phyloP scores from a whole-genome alignment of 53 echinoderm and acorn worm species.

The Paracentrotus lividus region DNA sequence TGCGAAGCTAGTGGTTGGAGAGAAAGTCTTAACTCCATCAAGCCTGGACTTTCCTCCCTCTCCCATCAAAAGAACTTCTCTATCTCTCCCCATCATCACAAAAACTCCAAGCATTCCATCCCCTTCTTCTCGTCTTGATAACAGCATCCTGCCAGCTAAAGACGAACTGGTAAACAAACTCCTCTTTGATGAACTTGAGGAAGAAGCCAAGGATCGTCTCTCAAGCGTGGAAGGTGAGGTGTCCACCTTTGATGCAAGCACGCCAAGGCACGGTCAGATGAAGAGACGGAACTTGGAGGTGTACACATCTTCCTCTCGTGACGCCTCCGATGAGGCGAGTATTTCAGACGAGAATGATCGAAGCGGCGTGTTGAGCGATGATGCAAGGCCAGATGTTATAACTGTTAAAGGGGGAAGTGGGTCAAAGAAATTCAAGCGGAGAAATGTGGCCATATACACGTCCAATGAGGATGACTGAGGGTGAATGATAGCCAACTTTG shows the following conservation, averaged over 20 bases:
- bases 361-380: slow-evolving; percentile 64
- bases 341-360: slow-evolving; percentile 74
- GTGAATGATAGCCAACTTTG: not conserved
- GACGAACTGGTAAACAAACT: slow-evolving; percentile 39
- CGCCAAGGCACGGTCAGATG: slow-evolving; percentile 68
- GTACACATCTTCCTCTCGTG: slow-evolving; percentile 75
- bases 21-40: not conserved
- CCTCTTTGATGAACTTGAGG: slow-evolving; percentile 53
- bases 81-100: slow-evolving; percentile 55
- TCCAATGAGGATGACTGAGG: slow-evolving; percentile 84
- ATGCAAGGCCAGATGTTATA: slow-evolving; percentile 63
- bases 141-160: slow-evolving; percentile 6
- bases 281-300: slow-evolving; percentile 81
- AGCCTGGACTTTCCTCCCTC: slow-evolving; percentile 51
- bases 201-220: slow-evolving; percentile 42
- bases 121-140: slow-evolving; percentile 5
- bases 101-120: slow-evolving; percentile 52
- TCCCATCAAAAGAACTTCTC: slow-evolving; percentile 39
- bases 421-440: slow-evolving; percentile 86
- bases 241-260: slow-evolving; percentile 57
- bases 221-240: slow-evolving; percentile 45
- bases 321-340: slow-evolving; percentile 76
- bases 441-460: slow-evolving; percentile 93
- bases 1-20: slow-evolving; percentile 44
- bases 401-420: slow-evolving; percentile 71